Percentiles rank a stretch among this genome's conserved stretches.
Evolutionary conservation across 1,140 invertebrate species (phyloP).

Genomic region (Caenorhabditis inopinata): DNA sequence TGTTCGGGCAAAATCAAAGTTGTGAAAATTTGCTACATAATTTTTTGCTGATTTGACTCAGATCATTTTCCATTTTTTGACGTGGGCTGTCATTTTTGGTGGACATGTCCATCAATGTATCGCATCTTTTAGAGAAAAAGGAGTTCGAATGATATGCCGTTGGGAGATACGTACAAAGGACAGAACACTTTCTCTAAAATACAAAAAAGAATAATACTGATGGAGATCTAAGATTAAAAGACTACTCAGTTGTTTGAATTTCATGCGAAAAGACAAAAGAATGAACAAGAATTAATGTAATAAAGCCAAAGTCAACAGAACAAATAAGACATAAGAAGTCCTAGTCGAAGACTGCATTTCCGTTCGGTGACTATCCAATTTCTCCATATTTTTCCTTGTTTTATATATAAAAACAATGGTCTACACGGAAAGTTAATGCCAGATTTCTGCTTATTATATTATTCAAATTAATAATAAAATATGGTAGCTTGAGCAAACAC

Average conservation of each 20-base stretch:
- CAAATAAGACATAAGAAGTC: not conserved
- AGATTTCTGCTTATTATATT: not conserved
- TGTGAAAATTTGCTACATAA: not conserved
- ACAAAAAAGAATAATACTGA: not conserved
- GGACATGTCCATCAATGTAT: slow-evolving; percentile 1
- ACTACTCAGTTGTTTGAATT: too few relatives aligned
- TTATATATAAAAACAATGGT: not conserved
- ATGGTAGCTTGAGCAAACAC: not conserved
- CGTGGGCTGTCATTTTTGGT: slow-evolving; percentile 1
- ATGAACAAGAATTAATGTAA: not conserved
- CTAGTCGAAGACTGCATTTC: not conserved
- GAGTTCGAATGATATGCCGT: not conserved
- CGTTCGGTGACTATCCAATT: slow-evolving; percentile 13
- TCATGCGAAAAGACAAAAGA: not conserved
- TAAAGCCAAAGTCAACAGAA: not conserved
- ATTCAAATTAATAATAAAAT: not conserved
- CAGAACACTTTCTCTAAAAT: too few relatives aligned
- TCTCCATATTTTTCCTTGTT: not conserved
- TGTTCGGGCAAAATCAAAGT: not conserved
- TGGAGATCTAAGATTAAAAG: not conserved
- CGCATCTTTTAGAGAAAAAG: not conserved
- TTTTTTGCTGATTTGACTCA: not conserved
- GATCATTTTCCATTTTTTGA: slow-evolving; percentile 7
- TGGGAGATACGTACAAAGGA: not conserved
- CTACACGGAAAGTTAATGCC: not conserved